These are phyloP conservation scores for Theocolax elegans DNA, from an alignment of 1,140 invertebrate genomes.

Conservation along the genomic window DNA sequence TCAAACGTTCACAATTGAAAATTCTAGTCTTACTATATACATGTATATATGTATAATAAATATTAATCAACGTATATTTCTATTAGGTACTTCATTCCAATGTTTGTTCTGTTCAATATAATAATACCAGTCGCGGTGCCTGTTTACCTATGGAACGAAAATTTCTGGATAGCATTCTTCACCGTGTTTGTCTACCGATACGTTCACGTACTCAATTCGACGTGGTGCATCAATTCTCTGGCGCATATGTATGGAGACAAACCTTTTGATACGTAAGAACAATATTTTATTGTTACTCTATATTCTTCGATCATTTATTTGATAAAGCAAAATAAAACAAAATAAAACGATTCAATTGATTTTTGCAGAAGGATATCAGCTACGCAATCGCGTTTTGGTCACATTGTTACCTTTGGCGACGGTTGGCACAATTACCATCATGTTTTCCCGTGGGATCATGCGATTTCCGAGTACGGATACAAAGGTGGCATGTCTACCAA, in stretches of 20 bases:
- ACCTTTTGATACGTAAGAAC: conserved; percentile 74
- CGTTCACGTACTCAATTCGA: conserved; percentile 72
- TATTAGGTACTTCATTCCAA: conserved; percentile 4
- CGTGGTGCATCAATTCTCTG: conserved; percentile 80
- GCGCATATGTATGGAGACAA: conserved; percentile 76
- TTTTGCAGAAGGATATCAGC: conserved; percentile 76
- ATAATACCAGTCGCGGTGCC: not conserved
- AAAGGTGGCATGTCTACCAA: conserved; percentile 81
- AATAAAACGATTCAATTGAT: not conserved
- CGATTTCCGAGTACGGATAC: conserved; percentile 83
- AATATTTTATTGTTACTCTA: conserved; percentile 16
- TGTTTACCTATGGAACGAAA: conserved; percentile 79
- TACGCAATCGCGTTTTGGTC: conserved; percentile 72
- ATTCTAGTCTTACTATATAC: not conserved
- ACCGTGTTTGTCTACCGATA: conserved; percentile 77
- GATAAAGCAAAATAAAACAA: not conserved
- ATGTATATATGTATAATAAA: not conserved
- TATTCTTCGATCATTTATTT: not conserved
- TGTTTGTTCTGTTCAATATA: not conserved
- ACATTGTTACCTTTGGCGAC: conserved; percentile 77
- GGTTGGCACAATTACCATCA: conserved; percentile 98
- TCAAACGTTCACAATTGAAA: conserved; percentile 2
- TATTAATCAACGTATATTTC: not conserved
- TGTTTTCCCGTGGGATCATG: conserved; percentile 89
- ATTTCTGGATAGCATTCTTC: conserved; percentile 78